Conservation (phyloP, 2,888 invertebrate genomes). For the Timema cristinae region DNA sequence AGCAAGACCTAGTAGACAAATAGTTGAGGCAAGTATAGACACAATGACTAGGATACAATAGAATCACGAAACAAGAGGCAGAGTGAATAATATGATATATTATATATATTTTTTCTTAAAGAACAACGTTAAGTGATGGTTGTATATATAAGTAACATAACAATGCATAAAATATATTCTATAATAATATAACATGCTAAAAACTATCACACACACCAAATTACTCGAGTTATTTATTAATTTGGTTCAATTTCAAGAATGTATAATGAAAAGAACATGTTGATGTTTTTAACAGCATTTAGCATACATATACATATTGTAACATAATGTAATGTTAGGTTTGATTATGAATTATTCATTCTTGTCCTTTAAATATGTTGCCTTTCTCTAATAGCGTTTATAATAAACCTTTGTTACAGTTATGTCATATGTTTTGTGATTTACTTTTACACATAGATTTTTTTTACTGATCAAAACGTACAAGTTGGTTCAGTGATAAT, state of each 20-base stretch:
- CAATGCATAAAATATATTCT: conserved; percentile 15
- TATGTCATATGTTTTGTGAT: no score
- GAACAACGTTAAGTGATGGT: neutral
- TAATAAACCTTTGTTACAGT: no score
- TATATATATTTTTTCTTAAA: neutral
- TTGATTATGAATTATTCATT: no score
- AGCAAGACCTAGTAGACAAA: conserved; percentile 5
- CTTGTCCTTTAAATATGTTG: no score
- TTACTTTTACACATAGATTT: no score
- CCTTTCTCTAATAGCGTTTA: no score
- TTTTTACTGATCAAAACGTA: no score
- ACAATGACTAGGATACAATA: neutral
- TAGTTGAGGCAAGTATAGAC: conserved; percentile 4
- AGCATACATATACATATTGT: no score
- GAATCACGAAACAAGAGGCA: neutral
- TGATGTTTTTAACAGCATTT: neutral
- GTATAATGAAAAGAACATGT: neutral
- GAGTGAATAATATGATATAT: neutral
- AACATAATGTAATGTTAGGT: no score
- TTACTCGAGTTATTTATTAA: conserved; percentile 7
- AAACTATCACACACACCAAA: conserved; percentile 11
- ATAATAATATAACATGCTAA: conserved; percentile 11
- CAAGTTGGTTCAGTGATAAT: no score
- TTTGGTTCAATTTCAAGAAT: neutral
- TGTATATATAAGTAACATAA: conserved; percentile 1